Evolutionary conservation across 2,888 invertebrate species (phyloP), one percentile per base, ranked within the genome.

Genomic region (Dinocampus coccinellae): DNA sequence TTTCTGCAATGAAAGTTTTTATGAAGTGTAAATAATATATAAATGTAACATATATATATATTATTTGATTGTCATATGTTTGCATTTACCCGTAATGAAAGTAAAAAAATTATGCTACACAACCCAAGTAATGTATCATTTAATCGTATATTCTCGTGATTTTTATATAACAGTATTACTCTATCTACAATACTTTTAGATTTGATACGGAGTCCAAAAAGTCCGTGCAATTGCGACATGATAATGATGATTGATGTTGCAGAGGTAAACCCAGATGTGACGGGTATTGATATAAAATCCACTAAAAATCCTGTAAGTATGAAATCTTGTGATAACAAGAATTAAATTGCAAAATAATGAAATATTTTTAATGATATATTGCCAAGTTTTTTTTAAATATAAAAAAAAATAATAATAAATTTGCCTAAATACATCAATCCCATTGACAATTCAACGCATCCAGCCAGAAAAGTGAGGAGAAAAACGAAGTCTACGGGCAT

Each of bases 221-320:
- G 88, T 64, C 92, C 92, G 88, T 94, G 94, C 13, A 94, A 78
- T 88, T 96, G 96, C 6, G 93, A 91, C 39, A 90, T 89, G 52
- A 93, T 91, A 78, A 96, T 95, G 79, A 95, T 94, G 11, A 95
- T 86, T 0, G 96, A 93, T 22, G 95, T 94, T 10, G 94, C 95
- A 1, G 95, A 93, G 53, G 95, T 95, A 86, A 96, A 96, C 1
- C 95, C 95, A 77, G 93, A 93, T 20, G 94, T 94, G 65, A 96
- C 94, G 10, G 95, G 93, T 29, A 93, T 90, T 0, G 96, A 95
- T 79, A 96, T 96, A 83, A 96, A 93, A 80, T 94, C 94, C 69
- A 96, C 93, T 77, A 96, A 88, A 86, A 95, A 95, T 66, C 95
- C 96, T 95, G 85, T 36, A 4, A 65, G 3, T 2, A 82, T 81